These are phyloP conservation scores for Protaetia brevitarsis DNA, from an alignment of 1,140 invertebrate genomes.

Conservation along the genomic window DNA sequence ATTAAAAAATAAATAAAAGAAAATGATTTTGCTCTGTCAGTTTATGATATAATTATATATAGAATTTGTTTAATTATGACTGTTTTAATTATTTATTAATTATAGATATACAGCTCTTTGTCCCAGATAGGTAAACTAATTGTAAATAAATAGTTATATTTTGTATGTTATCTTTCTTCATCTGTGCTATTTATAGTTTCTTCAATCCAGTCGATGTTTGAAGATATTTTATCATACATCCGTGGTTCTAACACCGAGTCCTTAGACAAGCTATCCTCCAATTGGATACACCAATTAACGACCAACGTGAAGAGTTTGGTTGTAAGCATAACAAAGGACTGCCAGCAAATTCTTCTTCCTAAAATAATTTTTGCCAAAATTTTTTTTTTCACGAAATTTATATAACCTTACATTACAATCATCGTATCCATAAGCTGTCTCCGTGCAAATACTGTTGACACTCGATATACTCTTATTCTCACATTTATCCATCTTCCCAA, in stretches of 20 bases:
- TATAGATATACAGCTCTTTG: too few relatives aligned
- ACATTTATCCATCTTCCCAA: conserved; percentile 72
- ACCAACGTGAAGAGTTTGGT: conserved; percentile 64
- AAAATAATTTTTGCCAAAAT: too few relatives aligned
- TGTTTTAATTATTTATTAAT: too few relatives aligned
- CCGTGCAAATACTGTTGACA: conserved; percentile 78
- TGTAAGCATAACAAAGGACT: conserved; percentile 76
- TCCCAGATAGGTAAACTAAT: too few relatives aligned
- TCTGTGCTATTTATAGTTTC: conserved; percentile 56
- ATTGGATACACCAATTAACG: conserved; percentile 69
- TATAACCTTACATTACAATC: conserved; percentile 81
- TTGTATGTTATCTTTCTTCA: neutral
- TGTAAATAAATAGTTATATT: neutral
- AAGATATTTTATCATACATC: conserved; percentile 76
- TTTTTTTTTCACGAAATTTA: too few relatives aligned
- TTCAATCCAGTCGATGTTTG: conserved; percentile 77
- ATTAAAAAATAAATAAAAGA: too few relatives aligned
- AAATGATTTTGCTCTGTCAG: too few relatives aligned
- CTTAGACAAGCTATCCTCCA: conserved; percentile 78
- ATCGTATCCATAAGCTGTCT: conserved; percentile 71
- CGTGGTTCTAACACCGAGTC: conserved; percentile 69
- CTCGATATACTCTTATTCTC: conserved; percentile 80
- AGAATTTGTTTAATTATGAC: too few relatives aligned
- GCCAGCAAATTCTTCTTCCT: conserved; percentile 85
- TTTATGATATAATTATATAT: too few relatives aligned